These are phyloP conservation scores for Drepana arcuata DNA, from an alignment of 1,140 invertebrate species.

Conservation along the genomic window DNA sequence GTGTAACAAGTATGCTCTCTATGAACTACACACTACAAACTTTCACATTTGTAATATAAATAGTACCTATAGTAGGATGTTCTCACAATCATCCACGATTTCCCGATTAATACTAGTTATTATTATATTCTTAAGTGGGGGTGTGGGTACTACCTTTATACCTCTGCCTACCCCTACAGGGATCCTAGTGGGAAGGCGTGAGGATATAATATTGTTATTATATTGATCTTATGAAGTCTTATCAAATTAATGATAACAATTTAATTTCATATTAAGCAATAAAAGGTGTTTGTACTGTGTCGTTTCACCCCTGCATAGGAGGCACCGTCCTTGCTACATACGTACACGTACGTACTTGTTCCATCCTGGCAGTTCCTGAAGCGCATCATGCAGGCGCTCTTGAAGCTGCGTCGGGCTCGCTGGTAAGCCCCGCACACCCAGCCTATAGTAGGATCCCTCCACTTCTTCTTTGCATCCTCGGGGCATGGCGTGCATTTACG, in stretches of 20 bases:
- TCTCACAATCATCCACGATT: too few species aligned
- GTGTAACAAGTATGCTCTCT: too few species aligned
- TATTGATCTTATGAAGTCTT: neutral
- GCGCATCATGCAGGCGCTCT: slow-evolving; percentile 57
- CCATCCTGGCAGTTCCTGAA: slow-evolving; percentile 61
- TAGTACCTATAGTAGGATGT: too few species aligned
- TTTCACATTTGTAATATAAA: too few species aligned
- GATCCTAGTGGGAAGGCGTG: neutral
- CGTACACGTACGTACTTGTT: slow-evolving; percentile 47
- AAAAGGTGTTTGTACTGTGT: neutral
- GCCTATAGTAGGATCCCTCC: slow-evolving; percentile 26
- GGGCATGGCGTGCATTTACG: slow-evolving; percentile 40
- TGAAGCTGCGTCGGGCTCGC: slow-evolving; percentile 42
- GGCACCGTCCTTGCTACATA: too few species aligned
- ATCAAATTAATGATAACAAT: neutral
- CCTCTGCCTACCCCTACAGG: neutral
- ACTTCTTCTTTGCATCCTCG: slow-evolving; percentile 39
- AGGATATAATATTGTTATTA: neutral
- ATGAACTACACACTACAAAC: too few species aligned
- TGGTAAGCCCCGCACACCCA: slow-evolving; percentile 56
- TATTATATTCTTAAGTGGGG: too few species aligned
- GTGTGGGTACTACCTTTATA: neutral
- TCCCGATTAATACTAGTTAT: too few species aligned
- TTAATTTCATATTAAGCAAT: neutral
- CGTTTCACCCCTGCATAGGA: neutral